Evolutionary conservation across 2,113 vertebrate species (phyloP).

Genomic region (Ochotona curzoniae): DNA sequence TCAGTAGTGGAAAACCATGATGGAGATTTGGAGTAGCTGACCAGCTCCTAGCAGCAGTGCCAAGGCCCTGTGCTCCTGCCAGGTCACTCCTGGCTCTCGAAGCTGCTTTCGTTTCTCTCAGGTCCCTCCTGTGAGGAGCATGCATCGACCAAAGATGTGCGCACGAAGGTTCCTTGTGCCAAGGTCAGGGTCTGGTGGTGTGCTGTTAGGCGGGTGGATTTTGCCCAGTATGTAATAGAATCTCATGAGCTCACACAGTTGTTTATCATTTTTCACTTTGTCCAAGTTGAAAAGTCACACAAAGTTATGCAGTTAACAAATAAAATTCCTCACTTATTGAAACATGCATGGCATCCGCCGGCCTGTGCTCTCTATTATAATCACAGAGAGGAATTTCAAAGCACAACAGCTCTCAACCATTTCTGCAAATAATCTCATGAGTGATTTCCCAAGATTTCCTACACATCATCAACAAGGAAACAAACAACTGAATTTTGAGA

Average conservation of each 20-base stretch:
- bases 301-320: conserved; percentile 54
- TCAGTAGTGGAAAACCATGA: not conserved
- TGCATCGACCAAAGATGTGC: not conserved
- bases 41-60: not conserved
- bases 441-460: conserved; percentile 23
- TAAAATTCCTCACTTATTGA: conserved; percentile 56
- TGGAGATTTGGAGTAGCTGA: not conserved
- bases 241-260: conserved; percentile 34
- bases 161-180: not conserved
- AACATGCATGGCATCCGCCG: conserved; percentile 47
- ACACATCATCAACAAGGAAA: not conserved
- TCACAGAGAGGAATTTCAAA: conserved; percentile 53
- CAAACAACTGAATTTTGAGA: not conserved
- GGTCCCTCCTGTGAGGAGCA: not conserved
- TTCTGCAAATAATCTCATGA: not conserved
- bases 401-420: not conserved
- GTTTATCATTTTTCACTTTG: conserved; percentile 47
- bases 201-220: not conserved
- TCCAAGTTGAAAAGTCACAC: conserved; percentile 38
- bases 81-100: not conserved
- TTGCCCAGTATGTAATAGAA: not conserved
- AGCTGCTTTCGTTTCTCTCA: not conserved
- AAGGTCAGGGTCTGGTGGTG: not conserved
- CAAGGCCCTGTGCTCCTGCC: not conserved
- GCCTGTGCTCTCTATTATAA: not conserved